Evolutionary conservation across 2,113 vertebrate genomes (phyloP).

Genomic region (Nesogale talazaci): DNA sequence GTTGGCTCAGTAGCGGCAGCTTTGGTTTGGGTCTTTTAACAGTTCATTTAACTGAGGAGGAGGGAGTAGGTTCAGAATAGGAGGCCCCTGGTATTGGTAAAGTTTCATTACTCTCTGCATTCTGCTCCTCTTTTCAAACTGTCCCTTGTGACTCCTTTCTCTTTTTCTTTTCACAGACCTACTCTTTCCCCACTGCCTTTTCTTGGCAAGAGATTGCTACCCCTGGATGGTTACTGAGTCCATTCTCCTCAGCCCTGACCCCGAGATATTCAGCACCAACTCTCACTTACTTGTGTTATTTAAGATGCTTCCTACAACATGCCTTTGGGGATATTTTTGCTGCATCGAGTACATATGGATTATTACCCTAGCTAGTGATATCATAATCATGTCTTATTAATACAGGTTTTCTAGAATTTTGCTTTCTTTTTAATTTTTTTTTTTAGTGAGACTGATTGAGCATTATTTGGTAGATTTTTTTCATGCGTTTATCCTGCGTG

Average conservation of each 20-base stretch:
- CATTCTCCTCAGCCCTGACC: constrained; percentile 21
- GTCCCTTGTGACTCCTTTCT: not conserved
- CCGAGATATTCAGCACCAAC: not conserved
- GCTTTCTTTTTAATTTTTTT: not conserved
- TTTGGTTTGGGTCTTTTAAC: constrained; percentile 76
- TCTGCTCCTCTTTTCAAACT: constrained; percentile 9
- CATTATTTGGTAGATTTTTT: constrained; percentile 4
- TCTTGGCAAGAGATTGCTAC: not conserved
- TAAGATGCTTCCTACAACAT: not conserved
- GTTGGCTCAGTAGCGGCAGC: constrained; percentile 62
- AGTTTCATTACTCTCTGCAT: not conserved
- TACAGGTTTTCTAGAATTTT: constrained; percentile 24
- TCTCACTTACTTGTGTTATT: constrained; percentile 44
- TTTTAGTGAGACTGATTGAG: not conserved
- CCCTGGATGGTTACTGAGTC: not conserved
- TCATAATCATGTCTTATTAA: constrained; percentile 24
- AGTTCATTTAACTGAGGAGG: constrained; percentile 73
- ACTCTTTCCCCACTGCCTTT: not conserved
- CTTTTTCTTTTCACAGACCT: not conserved
- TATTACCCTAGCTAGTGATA: constrained; percentile 28
- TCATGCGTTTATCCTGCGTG: not conserved
- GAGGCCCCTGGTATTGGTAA: not conserved
- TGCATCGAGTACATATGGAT: constrained; percentile 3
- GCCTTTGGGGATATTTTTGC: constrained; percentile 56
- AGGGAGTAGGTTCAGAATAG: constrained; percentile 54